Evolutionary conservation across 1,140 invertebrate genomes (phyloP), one percentile per base, ranked within the genome.

Genomic region (Rhyacophila brunnea): DNA sequence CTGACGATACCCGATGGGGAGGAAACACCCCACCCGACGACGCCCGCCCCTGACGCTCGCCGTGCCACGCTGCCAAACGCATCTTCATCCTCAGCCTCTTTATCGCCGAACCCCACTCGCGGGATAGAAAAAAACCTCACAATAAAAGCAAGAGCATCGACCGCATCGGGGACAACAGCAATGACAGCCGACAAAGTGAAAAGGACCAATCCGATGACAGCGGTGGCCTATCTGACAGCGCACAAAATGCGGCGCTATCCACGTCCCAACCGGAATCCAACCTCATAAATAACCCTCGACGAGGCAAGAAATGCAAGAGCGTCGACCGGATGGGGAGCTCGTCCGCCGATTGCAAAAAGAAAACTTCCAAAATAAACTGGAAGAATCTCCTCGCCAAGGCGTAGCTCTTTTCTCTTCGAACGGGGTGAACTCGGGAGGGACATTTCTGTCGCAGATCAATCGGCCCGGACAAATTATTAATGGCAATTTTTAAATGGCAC

Each of bases 1-100:
- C 93, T 11, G 96, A 99, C 73, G 96, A 99, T 74, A 85, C 87
- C 15, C 84, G 95, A 47, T 98, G 95, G 94, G 84, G 89, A 51
- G 23, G 23, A 28, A 28, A 28, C 72, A 72, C 72, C 20, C 71
- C 60, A 71, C 72, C 53, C 73, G 79, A 64, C 74, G 73, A 64
- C 6, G 10, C 51, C 6, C 2, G 44, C 2, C 52, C 63, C 45
- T 60, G 58, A 60, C 63, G 54, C 48, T 46, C 34, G 50, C 43
- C 58, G 36, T 11, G 10, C 28, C 43, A 34, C 36, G 17, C 28
- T 28, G 54, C 42, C 14, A 17, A 28, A 32, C 32, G 44, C 10
- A 17, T 60, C 36, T 58, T 60, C 42, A 60, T 64, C 42, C 48
- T 64, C 34, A 64, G 44, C 18, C 49, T 64, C 32, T 60, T 64